Conservation (phyloP, 2,797 vertebrate genomes). For the Heterohyrax brucei region DNA sequence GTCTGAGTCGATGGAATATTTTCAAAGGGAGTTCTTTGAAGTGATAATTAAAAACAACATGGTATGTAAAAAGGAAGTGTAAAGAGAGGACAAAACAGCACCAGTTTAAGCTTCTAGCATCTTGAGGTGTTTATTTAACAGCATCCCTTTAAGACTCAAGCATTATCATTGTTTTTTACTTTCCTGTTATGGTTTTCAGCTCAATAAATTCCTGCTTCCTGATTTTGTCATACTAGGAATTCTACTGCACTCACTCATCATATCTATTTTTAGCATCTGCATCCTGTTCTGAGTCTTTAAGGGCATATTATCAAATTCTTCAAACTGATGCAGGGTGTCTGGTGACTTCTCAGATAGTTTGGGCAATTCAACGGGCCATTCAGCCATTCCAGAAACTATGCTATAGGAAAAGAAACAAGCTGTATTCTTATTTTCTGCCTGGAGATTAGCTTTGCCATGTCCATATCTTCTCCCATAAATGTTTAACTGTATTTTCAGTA, state of each 20-base stretch:
- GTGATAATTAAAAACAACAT: conserved; percentile 1
- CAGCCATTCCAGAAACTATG: background rate
- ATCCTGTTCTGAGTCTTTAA: conserved; percentile 72
- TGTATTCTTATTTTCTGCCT: conserved; percentile 18
- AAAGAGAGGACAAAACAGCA: conserved; percentile 18
- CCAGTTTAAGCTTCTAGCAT: conserved; percentile 16
- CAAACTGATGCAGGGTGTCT: conserved; percentile 63
- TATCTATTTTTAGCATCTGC: conserved; percentile 75
- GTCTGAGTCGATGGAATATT: background rate
- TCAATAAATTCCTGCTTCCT: conserved; percentile 78
- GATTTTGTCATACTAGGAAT: conserved; percentile 79
- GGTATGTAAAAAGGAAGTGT: conserved; percentile 19
- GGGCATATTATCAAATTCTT: conserved; percentile 70
- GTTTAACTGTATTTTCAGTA: conserved; percentile 21
- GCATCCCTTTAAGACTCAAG: conserved; percentile 71
- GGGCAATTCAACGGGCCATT: background rate
- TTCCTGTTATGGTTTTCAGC: conserved; percentile 81
- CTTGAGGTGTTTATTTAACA: conserved; percentile 72
- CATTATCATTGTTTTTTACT: conserved; percentile 73
- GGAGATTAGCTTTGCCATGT: background rate
- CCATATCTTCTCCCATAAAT: conserved; percentile 34
- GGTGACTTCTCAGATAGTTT: conserved; percentile 37
- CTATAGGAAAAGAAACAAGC: background rate
- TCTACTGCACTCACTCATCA: conserved; percentile 72
- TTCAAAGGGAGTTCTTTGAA: conserved; percentile 23